A percentile compares a stretch with the other conserved stretches of the same genome.
Evolutionary conservation across 2,888 invertebrate species (phyloP).

Genomic region (Brenthis daphne): DNA sequence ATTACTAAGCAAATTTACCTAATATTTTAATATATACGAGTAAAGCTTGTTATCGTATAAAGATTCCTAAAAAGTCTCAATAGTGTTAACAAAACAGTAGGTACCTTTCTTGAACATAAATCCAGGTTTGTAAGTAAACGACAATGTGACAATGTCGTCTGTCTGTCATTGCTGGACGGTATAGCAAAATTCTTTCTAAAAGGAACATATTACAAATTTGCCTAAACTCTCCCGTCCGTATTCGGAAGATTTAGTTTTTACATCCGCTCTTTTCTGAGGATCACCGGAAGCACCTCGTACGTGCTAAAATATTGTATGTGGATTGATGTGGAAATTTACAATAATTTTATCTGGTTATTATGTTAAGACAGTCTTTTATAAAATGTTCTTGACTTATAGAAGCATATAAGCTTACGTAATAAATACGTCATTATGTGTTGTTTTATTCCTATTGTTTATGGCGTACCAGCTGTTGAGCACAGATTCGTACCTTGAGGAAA

Average conservation of each 20-base stretch:
- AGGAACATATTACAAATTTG: conserved; percentile 38
- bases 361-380: not conserved
- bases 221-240: conserved; percentile 38
- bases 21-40: no score
- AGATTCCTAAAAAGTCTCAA: no score
- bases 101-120: no score
- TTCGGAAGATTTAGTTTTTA: conserved; percentile 43
- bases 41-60: no score
- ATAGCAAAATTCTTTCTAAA: conserved; percentile 36
- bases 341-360: not conserved
- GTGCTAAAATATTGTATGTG: conserved; percentile 34
- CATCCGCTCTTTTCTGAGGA: conserved; percentile 35
- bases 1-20: no score
- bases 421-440: no score
- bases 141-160: conserved; percentile 30
- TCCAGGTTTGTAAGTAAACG: not conserved
- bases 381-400: no score
- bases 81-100: no score
- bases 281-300: conserved; percentile 34
- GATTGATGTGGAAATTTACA: conserved; percentile 24
- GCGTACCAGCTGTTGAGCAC: no score
- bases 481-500: no score
- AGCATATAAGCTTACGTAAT: no score
- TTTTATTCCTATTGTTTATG: no score
- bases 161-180: conserved; percentile 32